phyloP scores from a whole-genome alignment of 2,888 invertebrate species.

The Hanleya hanleyi region DNA sequence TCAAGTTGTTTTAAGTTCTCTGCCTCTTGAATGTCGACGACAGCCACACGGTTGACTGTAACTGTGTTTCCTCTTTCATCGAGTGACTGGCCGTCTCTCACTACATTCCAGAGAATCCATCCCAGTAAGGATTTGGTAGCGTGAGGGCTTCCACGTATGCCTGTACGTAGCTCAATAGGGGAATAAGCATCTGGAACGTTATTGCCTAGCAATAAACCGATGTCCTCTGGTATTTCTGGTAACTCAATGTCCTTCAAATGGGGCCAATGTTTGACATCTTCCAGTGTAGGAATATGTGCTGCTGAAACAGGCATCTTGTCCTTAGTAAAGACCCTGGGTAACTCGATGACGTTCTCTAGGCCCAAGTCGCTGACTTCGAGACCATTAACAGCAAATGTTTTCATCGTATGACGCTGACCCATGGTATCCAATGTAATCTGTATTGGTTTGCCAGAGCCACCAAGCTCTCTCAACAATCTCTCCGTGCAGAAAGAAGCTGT shows the following conservation, averaged over 20 bases:
- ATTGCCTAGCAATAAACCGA: constrained; percentile 21
- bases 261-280: constrained; percentile 24
- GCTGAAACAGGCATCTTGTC: constrained; percentile 26
- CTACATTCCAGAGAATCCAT: constrained; percentile 25
- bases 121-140: constrained; percentile 18
- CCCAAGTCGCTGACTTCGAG: background rate
- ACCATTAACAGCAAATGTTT: background rate
- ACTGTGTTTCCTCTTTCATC: background rate
- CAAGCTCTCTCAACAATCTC: background rate
- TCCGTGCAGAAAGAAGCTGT: background rate
- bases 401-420: background rate
- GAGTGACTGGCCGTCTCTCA: background rate
- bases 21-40: background rate
- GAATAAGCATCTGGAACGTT: constrained; percentile 29
- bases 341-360: constrained; percentile 8
- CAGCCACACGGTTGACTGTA: constrained; percentile 5
- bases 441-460: background rate
- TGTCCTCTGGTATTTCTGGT: constrained; percentile 20
- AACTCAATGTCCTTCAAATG: constrained; percentile 25
- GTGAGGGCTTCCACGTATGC: constrained; percentile 23
- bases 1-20: background rate
- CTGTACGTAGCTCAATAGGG: constrained; percentile 14
- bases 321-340: constrained; percentile 27
- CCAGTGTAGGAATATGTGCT: constrained; percentile 20
- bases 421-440: background rate